A percentile compares a stretch with the other conserved stretches of the same genome.
Evolutionary conservation across 2,797 vertebrate species (phyloP).

Genomic region (Tapera naevia): DNA sequence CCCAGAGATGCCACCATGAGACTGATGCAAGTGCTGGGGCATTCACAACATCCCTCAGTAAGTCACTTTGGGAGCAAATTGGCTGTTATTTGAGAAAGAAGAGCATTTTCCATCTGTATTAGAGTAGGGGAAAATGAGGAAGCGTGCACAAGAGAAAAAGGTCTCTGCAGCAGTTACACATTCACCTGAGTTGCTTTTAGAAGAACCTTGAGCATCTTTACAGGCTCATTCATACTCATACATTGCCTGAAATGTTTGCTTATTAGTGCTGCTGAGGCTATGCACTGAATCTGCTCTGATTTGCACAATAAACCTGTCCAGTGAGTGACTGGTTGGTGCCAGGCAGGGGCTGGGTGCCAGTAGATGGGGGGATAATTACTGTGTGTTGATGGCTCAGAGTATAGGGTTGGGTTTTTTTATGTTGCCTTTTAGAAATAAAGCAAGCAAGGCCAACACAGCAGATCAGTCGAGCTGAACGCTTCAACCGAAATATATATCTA

Average conservation of each 20-base stretch:
- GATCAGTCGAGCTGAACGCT: background rate
- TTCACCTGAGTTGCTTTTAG: background rate
- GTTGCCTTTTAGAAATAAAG: constrained; percentile 29
- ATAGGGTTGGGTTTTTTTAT: background rate
- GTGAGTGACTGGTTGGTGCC: background rate
- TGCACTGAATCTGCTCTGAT: background rate
- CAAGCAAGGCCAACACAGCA: constrained; percentile 14
- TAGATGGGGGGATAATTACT: background rate
- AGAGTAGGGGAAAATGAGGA: background rate
- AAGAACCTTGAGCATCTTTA: background rate
- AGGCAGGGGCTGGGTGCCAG: background rate
- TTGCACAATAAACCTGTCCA: background rate
- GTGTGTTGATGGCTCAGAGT: background rate
- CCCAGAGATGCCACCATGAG: background rate
- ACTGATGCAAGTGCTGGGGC: fast-evolving
- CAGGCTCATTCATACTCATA: background rate
- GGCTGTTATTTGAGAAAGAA: background rate
- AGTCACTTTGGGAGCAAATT: background rate
- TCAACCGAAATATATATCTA: background rate
- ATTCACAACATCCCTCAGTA: background rate
- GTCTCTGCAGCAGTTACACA: background rate
- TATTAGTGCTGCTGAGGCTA: background rate
- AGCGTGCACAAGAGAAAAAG: background rate
- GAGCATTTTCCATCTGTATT: background rate
- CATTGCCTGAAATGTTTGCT: background rate